Base-by-base conservation (phyloP, 2,113 vertebrate genomes). In the Prolemur simus region DNA sequence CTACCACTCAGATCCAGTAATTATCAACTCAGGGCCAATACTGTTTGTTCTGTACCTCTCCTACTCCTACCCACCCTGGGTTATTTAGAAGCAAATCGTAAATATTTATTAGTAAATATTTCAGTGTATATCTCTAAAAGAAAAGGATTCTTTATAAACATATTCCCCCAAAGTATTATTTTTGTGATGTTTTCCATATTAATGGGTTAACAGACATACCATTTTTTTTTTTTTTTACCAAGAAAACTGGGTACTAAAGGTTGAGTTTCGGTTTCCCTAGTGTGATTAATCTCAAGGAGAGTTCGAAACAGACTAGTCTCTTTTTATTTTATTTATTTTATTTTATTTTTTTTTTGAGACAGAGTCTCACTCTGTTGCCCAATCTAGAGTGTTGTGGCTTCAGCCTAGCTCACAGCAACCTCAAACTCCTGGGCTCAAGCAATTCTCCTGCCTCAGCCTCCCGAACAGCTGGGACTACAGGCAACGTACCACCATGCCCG, bases 121-220 rank as follows among this genome's bases (percentile, higher is more conserved):
- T 90, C 23, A 42, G 2, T 77, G 63, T 83, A 10, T 84, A 32
- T 74, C 27, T 84, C n/a, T 68, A 49, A 74, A 87, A 49, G 56
- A 95, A 42, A 84, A 84, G 23, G 25, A 29, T 83, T 84, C 34
- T 87, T 90, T 89, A 56, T 91, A 87, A 95, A 83, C 34, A 69
- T 78, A 34, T 74, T 1, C 29, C 18, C 56, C 8, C 3, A 64
- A 77, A 87, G 12, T 85, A 74, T 64, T 85, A 54, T 94, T 77
- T 96, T 92, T 85, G 25, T 95, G 54, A 23, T 97, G 47, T n/a
- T 69, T 87, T 92, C 17, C 20, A 29, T 18, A 32, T 87, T 77
- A 60, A 39, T 85, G 21, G 8, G 18, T 86, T 87, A 82, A 66
- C 14, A 80, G n/a, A 77, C 58, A 32, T n/a, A 64, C 42, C 11